Percentiles rank a stretch among this genome's conserved stretches.
Evolutionary conservation across 2,888 invertebrate species (phyloP).

Genomic region (Lacanobia oleracea): DNA sequence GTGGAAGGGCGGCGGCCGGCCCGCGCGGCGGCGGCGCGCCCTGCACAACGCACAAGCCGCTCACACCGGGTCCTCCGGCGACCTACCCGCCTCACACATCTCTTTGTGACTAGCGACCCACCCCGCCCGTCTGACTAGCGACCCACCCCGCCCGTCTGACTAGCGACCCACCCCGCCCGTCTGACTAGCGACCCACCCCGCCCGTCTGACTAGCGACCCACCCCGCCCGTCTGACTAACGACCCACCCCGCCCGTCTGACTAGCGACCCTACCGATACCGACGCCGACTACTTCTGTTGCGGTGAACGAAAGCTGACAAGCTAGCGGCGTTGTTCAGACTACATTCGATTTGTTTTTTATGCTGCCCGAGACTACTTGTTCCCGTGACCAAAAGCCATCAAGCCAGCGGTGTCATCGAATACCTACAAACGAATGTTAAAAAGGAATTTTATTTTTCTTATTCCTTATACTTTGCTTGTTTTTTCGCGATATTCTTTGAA

Average conservation of each 20-base stretch:
- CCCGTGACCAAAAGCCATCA: not conserved
- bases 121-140: not conserved
- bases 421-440: not conserved
- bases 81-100: conserved; percentile 46
- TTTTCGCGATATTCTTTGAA: not conserved
- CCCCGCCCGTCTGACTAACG: not conserved
- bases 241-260: too few relatives aligned
- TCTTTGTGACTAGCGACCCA: conserved; percentile 31
- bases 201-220: too few relatives aligned
- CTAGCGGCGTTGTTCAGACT: not conserved
- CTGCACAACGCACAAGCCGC: conserved; percentile 76
- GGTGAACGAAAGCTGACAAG: not conserved
- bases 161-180: not conserved
- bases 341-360: not conserved
- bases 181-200: not conserved
- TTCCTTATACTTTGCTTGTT: too few relatives aligned
- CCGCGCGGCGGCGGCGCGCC: conserved; percentile 87
- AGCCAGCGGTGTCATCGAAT: not conserved
- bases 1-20: conserved; percentile 91
- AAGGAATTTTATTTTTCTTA: not conserved
- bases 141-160: not conserved
- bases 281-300: not conserved
- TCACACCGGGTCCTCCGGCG: too few relatives aligned
- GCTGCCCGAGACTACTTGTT: not conserved
- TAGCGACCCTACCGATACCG: not conserved